A percentile compares a stretch with the other conserved stretches of the same genome.
Conservation (phyloP, 2,797 vertebrate genomes). For the Lutjanus argentimaculatus region DNA sequence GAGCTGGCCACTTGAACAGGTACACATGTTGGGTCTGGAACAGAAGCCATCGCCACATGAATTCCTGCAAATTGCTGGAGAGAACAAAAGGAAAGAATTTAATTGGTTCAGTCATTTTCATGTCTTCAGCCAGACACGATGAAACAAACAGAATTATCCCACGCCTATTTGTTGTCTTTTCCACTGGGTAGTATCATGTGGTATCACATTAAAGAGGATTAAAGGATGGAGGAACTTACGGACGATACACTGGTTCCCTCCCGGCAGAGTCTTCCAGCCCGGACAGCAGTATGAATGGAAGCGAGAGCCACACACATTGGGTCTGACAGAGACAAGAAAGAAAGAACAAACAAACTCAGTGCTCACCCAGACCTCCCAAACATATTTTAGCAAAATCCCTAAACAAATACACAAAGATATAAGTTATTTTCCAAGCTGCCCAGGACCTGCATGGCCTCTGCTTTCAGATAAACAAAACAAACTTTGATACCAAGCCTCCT, state of each 20-base stretch:
- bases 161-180: slow-evolving; percentile 11
- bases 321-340: slow-evolving; percentile 84
- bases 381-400: slow-evolving; percentile 57
- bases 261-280: slow-evolving; percentile 98
- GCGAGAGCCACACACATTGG: slow-evolving; percentile 98
- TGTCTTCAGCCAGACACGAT: not conserved
- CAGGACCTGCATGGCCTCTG: slow-evolving; percentile 38
- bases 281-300: slow-evolving; percentile 99
- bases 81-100: slow-evolving; percentile 10
- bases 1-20: slow-evolving; percentile 93
- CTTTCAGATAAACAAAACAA: slow-evolving; percentile 67
- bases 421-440: slow-evolving; percentile 57
- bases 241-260: slow-evolving; percentile 99
- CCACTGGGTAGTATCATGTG: not conserved
- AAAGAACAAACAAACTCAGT: slow-evolving; percentile 64
- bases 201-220: slow-evolving; percentile 27
- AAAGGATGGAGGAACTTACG: slow-evolving; percentile 89
- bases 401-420: slow-evolving; percentile 65
- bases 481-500: slow-evolving; percentile 61
- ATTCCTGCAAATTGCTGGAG: slow-evolving; percentile 92
- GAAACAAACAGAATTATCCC: slow-evolving; percentile 15
- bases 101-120: not conserved
- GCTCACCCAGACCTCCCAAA: slow-evolving; percentile 53
- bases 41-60: slow-evolving; percentile 95
- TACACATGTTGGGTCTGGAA: slow-evolving; percentile 95